These are phyloP conservation scores for Aphis craccivora DNA, from an alignment of 1,140 invertebrate species.

Conservation along the genomic window DNA sequence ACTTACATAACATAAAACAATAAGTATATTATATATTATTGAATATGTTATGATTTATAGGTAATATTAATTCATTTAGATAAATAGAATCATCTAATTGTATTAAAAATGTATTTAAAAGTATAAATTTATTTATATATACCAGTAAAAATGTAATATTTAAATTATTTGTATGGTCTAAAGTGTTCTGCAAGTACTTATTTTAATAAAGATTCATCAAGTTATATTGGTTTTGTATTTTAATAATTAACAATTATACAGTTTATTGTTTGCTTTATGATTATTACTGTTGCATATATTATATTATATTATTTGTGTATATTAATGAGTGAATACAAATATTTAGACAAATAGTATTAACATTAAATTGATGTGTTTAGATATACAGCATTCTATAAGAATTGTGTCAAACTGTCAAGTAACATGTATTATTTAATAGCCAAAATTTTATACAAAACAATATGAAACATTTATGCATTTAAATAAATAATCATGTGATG, in stretches of 20 bases:
- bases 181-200: neutral
- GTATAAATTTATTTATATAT: neutral
- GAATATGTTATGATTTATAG: neutral
- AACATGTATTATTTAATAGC: neutral
- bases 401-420: neutral
- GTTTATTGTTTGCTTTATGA: neutral
- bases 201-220: slow-evolving; percentile 12
- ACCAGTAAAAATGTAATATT: neutral
- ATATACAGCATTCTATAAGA: neutral
- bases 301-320: neutral
- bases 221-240: slow-evolving; percentile 29
- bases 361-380: neutral
- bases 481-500: neutral
- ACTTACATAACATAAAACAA: neutral
- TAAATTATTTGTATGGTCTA: neutral
- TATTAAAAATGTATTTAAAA: neutral
- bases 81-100: neutral
- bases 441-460: slow-evolving; percentile 12
- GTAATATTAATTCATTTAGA: neutral
- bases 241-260: neutral
- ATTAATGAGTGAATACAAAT: neutral
- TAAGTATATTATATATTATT: neutral
- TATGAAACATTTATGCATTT: slow-evolving; percentile 18
- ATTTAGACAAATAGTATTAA: slow-evolving; percentile 19
- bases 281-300: slow-evolving; percentile 31